These are phyloP conservation scores for Synanthedon vespiformis DNA, from an alignment of 2,888 invertebrate species.

Conservation along the genomic window DNA sequence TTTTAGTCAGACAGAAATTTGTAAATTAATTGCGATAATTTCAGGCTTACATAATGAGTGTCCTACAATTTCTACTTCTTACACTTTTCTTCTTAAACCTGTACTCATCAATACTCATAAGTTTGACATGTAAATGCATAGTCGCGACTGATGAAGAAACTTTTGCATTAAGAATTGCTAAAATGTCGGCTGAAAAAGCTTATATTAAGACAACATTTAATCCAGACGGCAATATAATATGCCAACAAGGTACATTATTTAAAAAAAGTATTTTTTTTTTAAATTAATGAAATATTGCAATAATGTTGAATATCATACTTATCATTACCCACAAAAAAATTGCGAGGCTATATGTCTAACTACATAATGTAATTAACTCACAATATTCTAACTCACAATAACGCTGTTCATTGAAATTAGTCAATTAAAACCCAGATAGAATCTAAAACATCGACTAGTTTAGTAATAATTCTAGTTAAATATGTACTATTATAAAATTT, in stretches of 20 bases:
- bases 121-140: conserved; percentile 50
- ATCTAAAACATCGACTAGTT: no score
- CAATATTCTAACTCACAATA: no score
- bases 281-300: background rate
- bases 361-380: no score
- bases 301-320: no score
- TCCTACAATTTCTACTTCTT: conserved; percentile 55
- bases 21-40: conserved; percentile 10
- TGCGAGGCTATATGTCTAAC: no score
- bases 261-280: background rate
- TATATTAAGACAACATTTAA: conserved; percentile 33
- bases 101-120: conserved; percentile 51
- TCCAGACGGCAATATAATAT: conserved; percentile 49
- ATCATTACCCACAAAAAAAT: no score
- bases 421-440: no score
- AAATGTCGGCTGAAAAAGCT: conserved; percentile 23
- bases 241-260: conserved; percentile 30
- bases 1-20: no score
- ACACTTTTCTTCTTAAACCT: conserved; percentile 59
- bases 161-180: conserved; percentile 21
- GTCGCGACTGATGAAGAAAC: conserved; percentile 27
- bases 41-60: conserved; percentile 63
- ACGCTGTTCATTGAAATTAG: no score
- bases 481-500: background rate
- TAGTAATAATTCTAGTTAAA: no score